Percentiles rank a stretch among this genome's conserved stretches.
These are phyloP conservation scores for Microtus ochrogaster DNA, from an alignment of 2,113 vertebrate species.

Conservation along the genomic window DNA sequence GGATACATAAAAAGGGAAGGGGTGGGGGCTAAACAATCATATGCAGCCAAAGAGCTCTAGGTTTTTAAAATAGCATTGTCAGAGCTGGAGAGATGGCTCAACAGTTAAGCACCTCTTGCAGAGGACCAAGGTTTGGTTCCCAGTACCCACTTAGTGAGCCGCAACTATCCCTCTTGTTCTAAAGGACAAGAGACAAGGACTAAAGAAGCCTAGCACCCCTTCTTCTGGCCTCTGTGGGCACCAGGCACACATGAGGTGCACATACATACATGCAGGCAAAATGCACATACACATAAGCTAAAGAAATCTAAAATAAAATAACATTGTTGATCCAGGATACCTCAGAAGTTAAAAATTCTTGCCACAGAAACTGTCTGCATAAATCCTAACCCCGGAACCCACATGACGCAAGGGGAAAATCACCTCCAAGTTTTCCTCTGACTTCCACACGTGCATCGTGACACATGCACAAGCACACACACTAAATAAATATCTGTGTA, in stretches of 20 bases:
- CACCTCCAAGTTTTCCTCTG: neutral
- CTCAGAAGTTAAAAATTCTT: neutral
- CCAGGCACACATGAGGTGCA: no score
- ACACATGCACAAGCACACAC: no score
- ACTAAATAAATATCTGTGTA: no score
- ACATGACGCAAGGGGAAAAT: neutral
- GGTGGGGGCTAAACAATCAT: neutral
- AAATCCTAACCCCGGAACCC: neutral
- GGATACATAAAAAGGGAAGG: neutral
- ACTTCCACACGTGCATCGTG: no score
- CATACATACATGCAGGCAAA: neutral
- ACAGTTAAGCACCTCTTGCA: neutral
- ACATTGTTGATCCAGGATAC: neutral
- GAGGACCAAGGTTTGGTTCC: neutral
- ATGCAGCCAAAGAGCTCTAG: neutral
- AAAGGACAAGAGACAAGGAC: no score
- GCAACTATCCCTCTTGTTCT: neutral
- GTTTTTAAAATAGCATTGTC: neutral
- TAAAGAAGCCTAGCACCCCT: neutral
- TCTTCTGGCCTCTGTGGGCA: neutral
- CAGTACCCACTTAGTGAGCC: neutral
- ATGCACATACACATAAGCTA: neutral
- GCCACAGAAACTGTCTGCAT: neutral
- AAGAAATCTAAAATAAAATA: neutral
- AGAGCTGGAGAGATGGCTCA: neutral